Evolutionary conservation across 2,888 invertebrate genomes (phyloP).

Genomic region (Clepsis dumicolana): DNA sequence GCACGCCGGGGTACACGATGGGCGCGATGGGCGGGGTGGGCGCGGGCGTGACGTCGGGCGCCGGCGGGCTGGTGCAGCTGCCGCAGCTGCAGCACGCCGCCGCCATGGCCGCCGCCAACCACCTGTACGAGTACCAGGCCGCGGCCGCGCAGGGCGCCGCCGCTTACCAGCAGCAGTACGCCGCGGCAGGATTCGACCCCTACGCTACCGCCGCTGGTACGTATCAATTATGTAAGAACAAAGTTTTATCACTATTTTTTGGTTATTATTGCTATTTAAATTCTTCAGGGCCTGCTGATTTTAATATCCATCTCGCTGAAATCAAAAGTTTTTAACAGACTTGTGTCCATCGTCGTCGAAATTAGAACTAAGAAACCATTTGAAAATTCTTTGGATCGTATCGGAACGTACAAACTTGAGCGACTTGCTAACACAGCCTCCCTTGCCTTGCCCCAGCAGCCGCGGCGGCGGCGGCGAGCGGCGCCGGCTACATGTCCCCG

Average conservation of each 20-base stretch:
- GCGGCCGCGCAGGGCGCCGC: constrained; percentile 90
- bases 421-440: constrained; percentile 11
- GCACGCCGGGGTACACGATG: constrained; percentile 91
- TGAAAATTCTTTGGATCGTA: no score
- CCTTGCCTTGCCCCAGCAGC: constrained; percentile 66
- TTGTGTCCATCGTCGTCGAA: no score
- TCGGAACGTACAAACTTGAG: no score
- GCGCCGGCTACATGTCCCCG: constrained; percentile 90
- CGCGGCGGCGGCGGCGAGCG: constrained; percentile 83
- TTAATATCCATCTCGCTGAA: neutral
- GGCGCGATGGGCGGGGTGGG: constrained; percentile 89
- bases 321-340: no score
- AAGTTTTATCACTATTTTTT: neutral
- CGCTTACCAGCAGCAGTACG: constrained; percentile 90
- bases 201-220: constrained; percentile 91
- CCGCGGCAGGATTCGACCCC: constrained; percentile 91
- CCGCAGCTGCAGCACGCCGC: constrained; percentile 91
- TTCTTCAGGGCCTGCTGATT: neutral
- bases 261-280: neutral
- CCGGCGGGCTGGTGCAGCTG: constrained; percentile 89
- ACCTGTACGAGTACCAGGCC: constrained; percentile 93
- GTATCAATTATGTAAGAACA: constrained; percentile 50
- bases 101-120: constrained; percentile 92
- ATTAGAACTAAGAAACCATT: no score
- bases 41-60: constrained; percentile 84